A percentile compares a stretch with the other conserved stretches of the same genome.
phyloP scores from a whole-genome alignment of 2,113 vertebrate genomes.

The Sylvietta virens region DNA sequence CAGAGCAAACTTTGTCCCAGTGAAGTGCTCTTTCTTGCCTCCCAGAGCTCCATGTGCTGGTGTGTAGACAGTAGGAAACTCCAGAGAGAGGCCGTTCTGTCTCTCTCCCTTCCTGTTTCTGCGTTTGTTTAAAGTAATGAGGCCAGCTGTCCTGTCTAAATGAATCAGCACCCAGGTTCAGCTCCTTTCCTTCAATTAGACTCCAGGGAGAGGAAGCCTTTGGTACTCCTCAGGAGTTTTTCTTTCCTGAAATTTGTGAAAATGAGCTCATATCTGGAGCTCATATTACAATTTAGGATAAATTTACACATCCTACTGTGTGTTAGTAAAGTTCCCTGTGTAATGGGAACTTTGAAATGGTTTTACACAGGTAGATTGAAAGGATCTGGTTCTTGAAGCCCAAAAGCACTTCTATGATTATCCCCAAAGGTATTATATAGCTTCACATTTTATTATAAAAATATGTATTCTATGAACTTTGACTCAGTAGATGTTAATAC shows the following conservation, averaged over 20 bases:
- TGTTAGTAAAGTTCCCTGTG: background rate
- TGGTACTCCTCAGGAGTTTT: background rate
- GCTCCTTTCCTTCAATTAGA: background rate
- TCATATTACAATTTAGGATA: background rate
- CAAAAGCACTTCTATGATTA: background rate
- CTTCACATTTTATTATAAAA: background rate
- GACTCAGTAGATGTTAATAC: background rate
- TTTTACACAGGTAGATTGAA: background rate
- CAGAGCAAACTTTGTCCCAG: background rate
- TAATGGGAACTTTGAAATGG: background rate
- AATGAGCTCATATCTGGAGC: background rate
- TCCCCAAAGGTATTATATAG: background rate
- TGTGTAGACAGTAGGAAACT: background rate
- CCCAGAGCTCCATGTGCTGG: background rate
- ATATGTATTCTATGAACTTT: background rate
- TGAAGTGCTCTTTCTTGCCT: background rate
- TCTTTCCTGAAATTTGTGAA: background rate
- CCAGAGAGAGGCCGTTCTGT: background rate
- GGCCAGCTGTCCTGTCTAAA: background rate
- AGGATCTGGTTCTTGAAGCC: background rate
- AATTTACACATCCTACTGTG: background rate
- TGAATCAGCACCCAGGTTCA: background rate
- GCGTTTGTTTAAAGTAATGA: background rate
- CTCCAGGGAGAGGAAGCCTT: background rate
- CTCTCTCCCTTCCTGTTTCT: background rate